Evolutionary conservation across 2,113 vertebrate genomes (phyloP).

Genomic region (Syrrhaptes paradoxus): DNA sequence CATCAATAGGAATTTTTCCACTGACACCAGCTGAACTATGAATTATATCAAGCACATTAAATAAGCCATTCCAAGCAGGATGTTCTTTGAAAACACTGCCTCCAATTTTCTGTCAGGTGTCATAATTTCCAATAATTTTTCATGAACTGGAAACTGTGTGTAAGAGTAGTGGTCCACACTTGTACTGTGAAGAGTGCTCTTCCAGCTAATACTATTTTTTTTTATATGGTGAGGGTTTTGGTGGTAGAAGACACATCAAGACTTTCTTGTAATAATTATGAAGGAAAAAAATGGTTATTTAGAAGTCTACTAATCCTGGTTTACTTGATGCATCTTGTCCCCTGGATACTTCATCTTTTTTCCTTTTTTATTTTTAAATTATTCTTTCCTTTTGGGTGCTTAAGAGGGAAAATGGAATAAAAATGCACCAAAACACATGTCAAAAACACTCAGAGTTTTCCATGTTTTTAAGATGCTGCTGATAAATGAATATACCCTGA

Average conservation of each 20-base stretch:
- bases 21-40: not conserved
- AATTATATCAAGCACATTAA: not conserved
- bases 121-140: not conserved
- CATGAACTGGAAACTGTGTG: not conserved
- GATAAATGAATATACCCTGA: not conserved
- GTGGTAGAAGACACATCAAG: not conserved
- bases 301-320: not conserved
- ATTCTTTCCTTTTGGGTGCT: not conserved
- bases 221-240: not conserved
- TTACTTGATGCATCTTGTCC: slow-evolving; percentile 21
- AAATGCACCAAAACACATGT: not conserved
- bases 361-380: slow-evolving; percentile 32
- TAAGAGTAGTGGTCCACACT: not conserved
- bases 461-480: not conserved
- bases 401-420: slow-evolving; percentile 38
- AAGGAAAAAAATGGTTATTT: not conserved
- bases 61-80: not conserved
- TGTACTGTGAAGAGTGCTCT: not conserved
- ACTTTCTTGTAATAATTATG: not conserved
- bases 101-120: not conserved
- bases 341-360: slow-evolving; percentile 32
- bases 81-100: not conserved
- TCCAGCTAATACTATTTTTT: not conserved
- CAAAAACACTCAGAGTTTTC: not conserved
- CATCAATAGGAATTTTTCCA: not conserved